phyloP scores from a whole-genome alignment of 2,113 vertebrate species.

The Dicentrarchus labrax region DNA sequence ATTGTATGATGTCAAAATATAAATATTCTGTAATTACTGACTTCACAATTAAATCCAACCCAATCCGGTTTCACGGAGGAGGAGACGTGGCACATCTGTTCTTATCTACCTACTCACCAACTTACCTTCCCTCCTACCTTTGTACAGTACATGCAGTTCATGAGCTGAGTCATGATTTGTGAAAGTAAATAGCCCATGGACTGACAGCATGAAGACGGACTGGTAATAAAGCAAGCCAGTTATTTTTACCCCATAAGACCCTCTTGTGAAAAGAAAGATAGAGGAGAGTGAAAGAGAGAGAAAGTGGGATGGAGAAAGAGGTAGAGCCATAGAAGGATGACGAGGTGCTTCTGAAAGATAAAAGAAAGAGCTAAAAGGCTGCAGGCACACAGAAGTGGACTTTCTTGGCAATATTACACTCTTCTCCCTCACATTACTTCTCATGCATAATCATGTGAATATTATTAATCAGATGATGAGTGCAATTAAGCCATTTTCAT shows the following conservation, averaged over 20 bases:
- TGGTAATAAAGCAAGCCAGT: conserved; percentile 54
- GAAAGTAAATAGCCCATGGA: conserved; percentile 50
- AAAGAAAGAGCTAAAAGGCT: conserved; percentile 49
- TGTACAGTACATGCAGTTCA: conserved; percentile 39
- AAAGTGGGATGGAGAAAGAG: conserved; percentile 12
- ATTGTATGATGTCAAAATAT: neutral
- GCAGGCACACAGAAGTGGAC: conserved; percentile 33
- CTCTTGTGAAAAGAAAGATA: conserved; percentile 47
- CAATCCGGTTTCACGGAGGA: neutral
- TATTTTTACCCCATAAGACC: conserved; percentile 43
- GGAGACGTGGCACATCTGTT: conserved; percentile 1
- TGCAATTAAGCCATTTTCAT: conserved; percentile 42
- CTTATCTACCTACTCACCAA: neutral
- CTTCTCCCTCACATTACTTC: conserved; percentile 39
- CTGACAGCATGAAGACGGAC: conserved; percentile 51
- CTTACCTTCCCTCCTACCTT: conserved; percentile 19
- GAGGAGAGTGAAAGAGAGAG: conserved; percentile 41
- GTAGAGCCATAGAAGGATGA: neutral
- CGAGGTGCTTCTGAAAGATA: conserved; percentile 31
- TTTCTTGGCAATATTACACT: conserved; percentile 3
- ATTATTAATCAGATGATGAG: conserved; percentile 37
- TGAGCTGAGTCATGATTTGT: conserved; percentile 60
- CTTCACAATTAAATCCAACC: neutral
- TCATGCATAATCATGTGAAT: conserved; percentile 31
- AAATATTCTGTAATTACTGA: neutral